Evolutionary conservation across 2,888 invertebrate genomes (phyloP).

Genomic region (Platynereis dumerilii): DNA sequence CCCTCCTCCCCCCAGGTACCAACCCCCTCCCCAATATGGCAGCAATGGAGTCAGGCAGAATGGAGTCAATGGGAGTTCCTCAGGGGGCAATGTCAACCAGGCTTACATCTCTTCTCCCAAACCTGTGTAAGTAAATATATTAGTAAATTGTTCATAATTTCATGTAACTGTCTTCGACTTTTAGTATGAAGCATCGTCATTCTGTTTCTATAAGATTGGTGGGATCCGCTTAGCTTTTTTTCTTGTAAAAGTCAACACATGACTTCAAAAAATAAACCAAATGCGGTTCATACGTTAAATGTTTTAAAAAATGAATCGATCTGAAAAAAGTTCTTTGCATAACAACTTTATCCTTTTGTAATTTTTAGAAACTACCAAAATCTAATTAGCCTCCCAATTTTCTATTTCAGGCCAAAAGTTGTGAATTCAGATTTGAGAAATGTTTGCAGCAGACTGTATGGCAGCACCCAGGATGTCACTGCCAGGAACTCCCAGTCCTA

Average conservation of each 20-base stretch:
- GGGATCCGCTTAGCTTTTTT: no score
- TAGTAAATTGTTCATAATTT: background rate
- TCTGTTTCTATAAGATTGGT: background rate
- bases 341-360: no score
- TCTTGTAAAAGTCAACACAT: no score
- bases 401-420: no score
- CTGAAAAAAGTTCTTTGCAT: no score
- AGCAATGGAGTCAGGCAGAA: background rate
- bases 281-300: no score
- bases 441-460: constrained; percentile 24
- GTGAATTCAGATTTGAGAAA: constrained; percentile 13
- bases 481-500: no score
- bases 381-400: no score
- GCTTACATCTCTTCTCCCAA: constrained; percentile 3
- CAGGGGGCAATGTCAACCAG: background rate
- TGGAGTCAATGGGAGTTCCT: background rate
- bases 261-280: no score
- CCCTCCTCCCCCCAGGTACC: constrained; percentile 26
- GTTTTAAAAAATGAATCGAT: no score
- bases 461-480: background rate
- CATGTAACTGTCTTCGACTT: no score
- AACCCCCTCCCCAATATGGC: constrained; percentile 30
- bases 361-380: no score
- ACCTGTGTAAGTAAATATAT: constrained; percentile 1
- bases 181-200: background rate